phyloP scores from a whole-genome alignment of 2,113 vertebrate genomes.

The Paedocypris sp. region DNA sequence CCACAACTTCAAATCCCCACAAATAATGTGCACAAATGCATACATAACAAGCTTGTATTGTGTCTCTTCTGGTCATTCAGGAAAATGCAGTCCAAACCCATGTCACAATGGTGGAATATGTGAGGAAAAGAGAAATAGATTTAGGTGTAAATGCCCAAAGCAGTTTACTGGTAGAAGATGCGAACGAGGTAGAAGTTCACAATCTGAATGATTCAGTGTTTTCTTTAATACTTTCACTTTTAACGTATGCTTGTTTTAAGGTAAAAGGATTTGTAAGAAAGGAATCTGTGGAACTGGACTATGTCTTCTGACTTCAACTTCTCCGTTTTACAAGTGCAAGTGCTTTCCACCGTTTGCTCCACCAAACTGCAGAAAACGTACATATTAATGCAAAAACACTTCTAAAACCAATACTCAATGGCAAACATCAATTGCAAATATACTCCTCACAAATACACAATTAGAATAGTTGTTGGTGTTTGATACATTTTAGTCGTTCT shows the following conservation, averaged over 20 bases:
- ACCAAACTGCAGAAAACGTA: conserved; percentile 49
- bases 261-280: conserved; percentile 37
- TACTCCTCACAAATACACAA: background rate
- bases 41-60: background rate
- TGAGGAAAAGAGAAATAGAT: conserved; percentile 36
- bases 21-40: background rate
- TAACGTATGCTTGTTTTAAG: conserved; percentile 42
- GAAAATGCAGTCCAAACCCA: conserved; percentile 53
- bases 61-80: conserved; percentile 33
- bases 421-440: no score
- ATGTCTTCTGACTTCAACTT: conserved; percentile 51
- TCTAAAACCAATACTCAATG: no score
- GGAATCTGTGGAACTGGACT: conserved; percentile 50
- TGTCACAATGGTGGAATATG: conserved; percentile 56
- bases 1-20: background rate
- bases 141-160: conserved; percentile 52
- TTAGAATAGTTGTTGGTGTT: background rate
- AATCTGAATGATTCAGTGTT: no score
- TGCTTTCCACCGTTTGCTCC: conserved; percentile 57
- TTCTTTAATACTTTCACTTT: no score
- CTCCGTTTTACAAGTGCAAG: conserved; percentile 58
- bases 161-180: conserved; percentile 50
- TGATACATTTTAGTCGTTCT: conserved; percentile 1
- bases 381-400: conserved; percentile 12
- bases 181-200: conserved; percentile 47